Evolutionary conservation across 1,140 invertebrate genomes (phyloP), one percentile per base, ranked within the genome.

Genomic region (Hylaeus anthracinus): DNA sequence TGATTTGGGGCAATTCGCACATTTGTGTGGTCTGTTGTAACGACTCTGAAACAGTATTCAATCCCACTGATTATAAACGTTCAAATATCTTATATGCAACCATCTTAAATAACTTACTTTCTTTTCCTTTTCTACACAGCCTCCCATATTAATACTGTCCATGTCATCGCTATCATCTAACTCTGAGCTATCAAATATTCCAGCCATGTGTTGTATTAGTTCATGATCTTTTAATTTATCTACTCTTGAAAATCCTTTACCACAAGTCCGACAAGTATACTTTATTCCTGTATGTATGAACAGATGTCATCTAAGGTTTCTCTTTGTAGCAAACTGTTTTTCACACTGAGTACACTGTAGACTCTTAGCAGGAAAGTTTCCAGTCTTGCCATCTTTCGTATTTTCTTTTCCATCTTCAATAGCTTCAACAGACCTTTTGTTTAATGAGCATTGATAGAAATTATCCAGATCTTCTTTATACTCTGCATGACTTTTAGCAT

Each of bases 201-300:
- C 87, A 48, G 88, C 81, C 26, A 90, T 89, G 63, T 92, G 92
- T 70, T 92, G 92, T 3, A 88, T 87, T 56, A 92, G 90, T 78
- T 92, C 91, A 56, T 92, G 92, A 74, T 92, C 92, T 58, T 89
- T 91, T 6, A 92, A 66, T 79, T 92, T 92, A 70, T 92, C 91
- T 1, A 89, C 53, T 48, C 92, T 85, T 14, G 91, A 91, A 73
- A 93, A 93, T 85, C 89, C 89, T 80, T 93, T 93, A 5, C 87
- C 85, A 51, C 92, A 93, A 3, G 87, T 88, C 1, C 77, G 79
- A 65, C 92, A 93, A 48, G 88, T 90, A 55, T 90, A 90, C 61
- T 88, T 92, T 2, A 91, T 82, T 15, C 91, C 91, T 58, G 88
- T 91, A 56, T 92, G 92, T 6, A 90, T 92, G 6, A 87, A 86